A percentile compares a stretch with the other conserved stretches of the same genome.
Evolutionary conservation across 2,888 invertebrate genomes (phyloP).

Genomic region (Plagodis pulveraria): DNA sequence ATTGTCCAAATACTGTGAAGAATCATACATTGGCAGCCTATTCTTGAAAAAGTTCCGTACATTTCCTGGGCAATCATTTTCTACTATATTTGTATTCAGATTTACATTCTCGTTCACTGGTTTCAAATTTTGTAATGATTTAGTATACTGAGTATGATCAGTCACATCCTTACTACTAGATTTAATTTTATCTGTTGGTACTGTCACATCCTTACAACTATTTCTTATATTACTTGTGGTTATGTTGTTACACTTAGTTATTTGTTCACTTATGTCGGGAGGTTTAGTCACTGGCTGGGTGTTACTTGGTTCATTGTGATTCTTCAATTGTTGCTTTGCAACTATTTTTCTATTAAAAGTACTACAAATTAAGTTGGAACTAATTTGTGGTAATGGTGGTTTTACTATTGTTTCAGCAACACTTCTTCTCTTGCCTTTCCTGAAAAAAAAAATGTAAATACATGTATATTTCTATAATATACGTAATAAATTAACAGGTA

Average conservation of each 20-base stretch:
- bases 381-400: conserved; percentile 3
- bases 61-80: conserved; percentile 27
- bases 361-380: conserved; percentile 36
- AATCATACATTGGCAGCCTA: conserved; percentile 46
- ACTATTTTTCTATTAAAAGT: conserved; percentile 37
- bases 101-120: neutral
- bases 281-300: conserved; percentile 10
- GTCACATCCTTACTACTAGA: conserved; percentile 1
- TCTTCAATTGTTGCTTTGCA: conserved; percentile 2
- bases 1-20: conserved; percentile 17
- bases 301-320: neutral
- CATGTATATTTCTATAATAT: too few relatives aligned
- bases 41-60: conserved; percentile 58
- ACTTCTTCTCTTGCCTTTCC: conserved; percentile 73
- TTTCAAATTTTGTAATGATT: neutral
- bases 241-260: conserved; percentile 4
- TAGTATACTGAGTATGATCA: neutral
- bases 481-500: too few relatives aligned
- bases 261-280: conserved; percentile 1
- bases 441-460: conserved; percentile 34
- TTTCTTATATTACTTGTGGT: neutral
- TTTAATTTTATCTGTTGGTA: neutral
- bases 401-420: conserved; percentile 45
- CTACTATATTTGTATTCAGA: neutral
- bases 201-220: neutral